Evolutionary conservation across 2,113 vertebrate genomes (phyloP), one percentile per base, ranked within the genome.

Genomic region (Caranx ignobilis): DNA sequence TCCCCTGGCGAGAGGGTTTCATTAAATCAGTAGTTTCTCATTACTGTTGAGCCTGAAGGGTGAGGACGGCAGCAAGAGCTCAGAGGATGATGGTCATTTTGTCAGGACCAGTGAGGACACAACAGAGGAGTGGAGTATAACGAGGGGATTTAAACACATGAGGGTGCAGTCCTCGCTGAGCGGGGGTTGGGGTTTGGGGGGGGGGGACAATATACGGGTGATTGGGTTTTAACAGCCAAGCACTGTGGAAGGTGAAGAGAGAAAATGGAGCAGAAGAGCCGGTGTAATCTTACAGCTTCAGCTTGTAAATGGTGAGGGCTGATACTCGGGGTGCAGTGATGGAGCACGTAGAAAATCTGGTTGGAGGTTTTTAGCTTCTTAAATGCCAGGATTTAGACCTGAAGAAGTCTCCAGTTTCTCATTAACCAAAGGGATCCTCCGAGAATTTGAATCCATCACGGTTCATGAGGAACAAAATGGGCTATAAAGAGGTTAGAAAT

Each of bases 161-260:
- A 43, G 75, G 57, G 35, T 41, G 39, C 8, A 41, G 39, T 41
- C 39, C 39, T 10, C 39, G 11, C 7, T 0, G 31, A 43, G 79
- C 52, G 10, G 37, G 8, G 21, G 34, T 26, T 26, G 26, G 26
- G 26, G 26, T 26, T 26, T 26, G 26, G 26, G 26, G 26, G 26
- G 26, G 79, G 57, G 15, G 37, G 8, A 45, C 64, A 54, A 26
- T 21, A 12, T 19, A 47, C 64, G 34, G 65, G 13, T 56, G 82
- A 82, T 85, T 68, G 68, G 66, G 52, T 82, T 75, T 77, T 86
- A 83, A 86, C 62, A 54, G 47, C 9, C 45, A 65, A n/a, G 39
- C 19, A 11, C 45, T 1, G 2, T 19, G 5, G 60, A 52, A 47
- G 61, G 60, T 47, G 77, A 47, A 62, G 64, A 75, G 55, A 57